Base-by-base conservation (phyloP, 92 coral and sea anemone genomes). In the Heteractis magnifica region DNA sequence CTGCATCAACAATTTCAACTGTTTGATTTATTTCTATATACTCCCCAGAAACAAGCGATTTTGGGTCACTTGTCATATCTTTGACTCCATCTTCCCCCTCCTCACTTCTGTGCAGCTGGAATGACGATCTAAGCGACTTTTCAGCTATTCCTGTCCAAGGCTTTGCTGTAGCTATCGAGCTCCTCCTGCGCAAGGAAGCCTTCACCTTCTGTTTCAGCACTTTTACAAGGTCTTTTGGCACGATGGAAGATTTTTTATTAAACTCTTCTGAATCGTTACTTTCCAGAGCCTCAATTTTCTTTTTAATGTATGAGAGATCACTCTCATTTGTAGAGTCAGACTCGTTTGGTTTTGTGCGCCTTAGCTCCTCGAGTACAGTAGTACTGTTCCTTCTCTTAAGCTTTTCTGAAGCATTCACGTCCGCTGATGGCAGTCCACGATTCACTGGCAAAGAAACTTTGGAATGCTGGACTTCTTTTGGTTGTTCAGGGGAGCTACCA, bases 141-240 rank as follows among this genome's bases (percentile, higher is more conserved):
- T 90, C 93, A 18, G 80, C 26, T 52, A 86, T 72, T 76, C 90
- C 93, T 12, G 93, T 87, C 86, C 81, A 80, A 8, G 90, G 93
- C 78, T 75, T 76, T 11, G 74, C 18, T 20, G 88, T 76, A 34
- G 93, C 93, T 41, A 87, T 90, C 21, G 93, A 90, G 51, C 79
- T 87, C 18, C 90, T 49, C 56, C 90, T 79, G n/a, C 83, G 76
- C 19, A 85, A 20, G 50, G 78, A 77, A 12, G 83, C 83, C 15
- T 53, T 52, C 49, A 85, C 83, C 65, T 78, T 77, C 71, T 85
- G 77, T 62, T 79, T 79, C 52, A 85, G 71, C 6, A 72, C 58
- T 11, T 52, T 58, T 0, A 85, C 79, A 7, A 85, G 70, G 52
- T 72, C 78, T 51, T 85, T 79, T 0, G 68, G 49, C 11, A 70